These are phyloP conservation scores for Dicaeum eximium DNA, from an alignment of 2,113 vertebrate genomes.

Conservation along the genomic window DNA sequence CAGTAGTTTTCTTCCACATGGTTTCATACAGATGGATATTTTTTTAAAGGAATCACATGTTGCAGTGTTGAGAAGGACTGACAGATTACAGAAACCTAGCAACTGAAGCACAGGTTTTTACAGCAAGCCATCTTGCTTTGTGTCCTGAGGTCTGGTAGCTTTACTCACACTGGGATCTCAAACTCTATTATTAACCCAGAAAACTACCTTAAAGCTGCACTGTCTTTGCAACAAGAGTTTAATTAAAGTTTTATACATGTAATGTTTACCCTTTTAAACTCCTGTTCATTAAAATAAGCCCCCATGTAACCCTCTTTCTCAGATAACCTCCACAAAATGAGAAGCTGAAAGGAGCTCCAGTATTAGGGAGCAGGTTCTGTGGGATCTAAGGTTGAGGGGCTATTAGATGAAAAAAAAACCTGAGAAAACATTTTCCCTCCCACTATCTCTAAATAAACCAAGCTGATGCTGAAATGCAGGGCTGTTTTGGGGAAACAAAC, in stretches of 20 bases:
- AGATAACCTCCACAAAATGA: background rate
- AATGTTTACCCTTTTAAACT: background rate
- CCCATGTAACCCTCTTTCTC: background rate
- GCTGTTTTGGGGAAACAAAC: background rate
- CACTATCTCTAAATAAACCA: background rate
- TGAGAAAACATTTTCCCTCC: background rate
- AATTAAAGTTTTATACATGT: background rate
- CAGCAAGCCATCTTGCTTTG: constrained; percentile 7
- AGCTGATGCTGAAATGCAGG: background rate
- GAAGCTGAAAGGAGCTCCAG: background rate
- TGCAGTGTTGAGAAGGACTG: constrained; percentile 1
- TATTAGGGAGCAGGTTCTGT: background rate
- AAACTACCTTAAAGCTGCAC: background rate
- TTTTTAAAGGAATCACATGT: background rate
- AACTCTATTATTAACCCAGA: constrained; percentile 5
- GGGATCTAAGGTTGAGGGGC: background rate
- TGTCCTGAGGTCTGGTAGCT: constrained; percentile 11
- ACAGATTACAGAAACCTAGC: constrained; percentile 55
- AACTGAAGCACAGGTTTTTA: constrained; percentile 24
- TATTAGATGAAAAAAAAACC: background rate
- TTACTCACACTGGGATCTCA: background rate
- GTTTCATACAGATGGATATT: background rate
- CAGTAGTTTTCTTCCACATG: background rate
- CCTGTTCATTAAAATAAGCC: background rate
- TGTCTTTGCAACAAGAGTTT: background rate